phyloP scores from a whole-genome alignment of 2,888 invertebrate genomes.

The Creontiades dilutus region DNA sequence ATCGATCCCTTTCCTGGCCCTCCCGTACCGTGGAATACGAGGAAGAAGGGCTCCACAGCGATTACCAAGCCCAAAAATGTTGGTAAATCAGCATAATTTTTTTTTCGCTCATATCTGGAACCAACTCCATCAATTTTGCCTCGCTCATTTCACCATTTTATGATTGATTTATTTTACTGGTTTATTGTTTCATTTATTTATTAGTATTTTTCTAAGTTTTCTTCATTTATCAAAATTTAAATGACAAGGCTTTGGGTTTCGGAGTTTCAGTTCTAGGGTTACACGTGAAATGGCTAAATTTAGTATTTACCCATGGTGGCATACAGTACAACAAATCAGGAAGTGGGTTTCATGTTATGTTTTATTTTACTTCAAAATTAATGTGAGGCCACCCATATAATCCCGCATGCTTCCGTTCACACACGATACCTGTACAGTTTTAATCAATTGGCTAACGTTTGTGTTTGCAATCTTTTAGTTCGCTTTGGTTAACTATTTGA shows the following conservation, averaged over 20 bases:
- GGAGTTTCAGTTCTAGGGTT: background rate
- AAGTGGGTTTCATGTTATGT: background rate
- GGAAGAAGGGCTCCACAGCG: constrained; percentile 50
- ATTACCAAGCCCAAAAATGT: constrained; percentile 41
- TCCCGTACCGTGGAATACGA: constrained; percentile 24
- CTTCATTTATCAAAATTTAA: background rate
- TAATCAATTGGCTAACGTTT: background rate
- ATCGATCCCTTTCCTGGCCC: background rate
- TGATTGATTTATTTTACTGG: background rate
- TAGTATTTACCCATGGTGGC: constrained; percentile 57
- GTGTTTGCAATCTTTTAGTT: background rate
- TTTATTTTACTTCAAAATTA: background rate
- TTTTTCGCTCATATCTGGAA: background rate
- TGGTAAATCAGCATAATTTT: constrained; percentile 33
- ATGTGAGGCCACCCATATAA: constrained; percentile 18
- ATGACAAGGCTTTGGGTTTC: background rate
- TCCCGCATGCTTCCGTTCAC: constrained; percentile 26
- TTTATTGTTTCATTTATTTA: background rate
- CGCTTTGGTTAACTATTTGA: constrained; percentile 1
- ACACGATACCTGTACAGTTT: background rate
- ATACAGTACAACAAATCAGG: constrained; percentile 61
- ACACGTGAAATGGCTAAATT: background rate
- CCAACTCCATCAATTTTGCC: constrained; percentile 46
- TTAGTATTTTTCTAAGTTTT: background rate
- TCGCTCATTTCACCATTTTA: constrained; percentile 56